Conservation (phyloP, 2,797 vertebrate genomes). For the Premnoplex brunnescens region DNA sequence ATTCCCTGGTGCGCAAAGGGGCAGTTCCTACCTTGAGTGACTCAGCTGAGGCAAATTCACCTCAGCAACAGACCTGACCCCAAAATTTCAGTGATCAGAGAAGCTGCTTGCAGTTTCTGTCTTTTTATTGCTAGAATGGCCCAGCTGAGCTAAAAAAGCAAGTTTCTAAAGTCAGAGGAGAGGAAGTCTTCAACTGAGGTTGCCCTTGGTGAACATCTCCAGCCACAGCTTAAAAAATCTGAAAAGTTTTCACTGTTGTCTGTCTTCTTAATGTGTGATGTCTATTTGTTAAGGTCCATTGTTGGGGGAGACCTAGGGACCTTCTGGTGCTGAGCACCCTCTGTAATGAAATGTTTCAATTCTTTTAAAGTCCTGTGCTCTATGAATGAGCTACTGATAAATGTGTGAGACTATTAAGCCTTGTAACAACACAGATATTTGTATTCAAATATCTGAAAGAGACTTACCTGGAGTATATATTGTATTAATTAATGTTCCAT, state of each 20-base stretch:
- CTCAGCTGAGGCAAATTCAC: neutral
- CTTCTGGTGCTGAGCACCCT: neutral
- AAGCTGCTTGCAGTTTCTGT: neutral
- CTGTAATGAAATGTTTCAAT: neutral
- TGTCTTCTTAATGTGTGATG: neutral
- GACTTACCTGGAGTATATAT: neutral
- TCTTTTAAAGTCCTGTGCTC: neutral
- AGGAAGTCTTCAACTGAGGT: neutral
- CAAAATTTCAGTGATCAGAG: neutral
- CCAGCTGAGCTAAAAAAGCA: neutral
- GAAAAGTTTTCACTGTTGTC: neutral
- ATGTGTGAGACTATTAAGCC: neutral
- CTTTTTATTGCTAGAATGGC: neutral
- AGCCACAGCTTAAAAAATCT: neutral
- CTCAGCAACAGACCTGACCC: neutral
- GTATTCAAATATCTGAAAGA: neutral
- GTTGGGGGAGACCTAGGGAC: neutral
- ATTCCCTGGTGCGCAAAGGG: accelerated
- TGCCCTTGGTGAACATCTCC: neutral
- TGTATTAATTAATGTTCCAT: neutral
- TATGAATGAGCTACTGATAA: neutral
- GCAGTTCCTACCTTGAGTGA: neutral
- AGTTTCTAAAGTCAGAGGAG: neutral
- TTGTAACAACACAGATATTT: neutral
- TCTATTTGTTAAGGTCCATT: neutral